Conservation (phyloP, 2,888 invertebrate species). For the Hyposoter didymator region DNA sequence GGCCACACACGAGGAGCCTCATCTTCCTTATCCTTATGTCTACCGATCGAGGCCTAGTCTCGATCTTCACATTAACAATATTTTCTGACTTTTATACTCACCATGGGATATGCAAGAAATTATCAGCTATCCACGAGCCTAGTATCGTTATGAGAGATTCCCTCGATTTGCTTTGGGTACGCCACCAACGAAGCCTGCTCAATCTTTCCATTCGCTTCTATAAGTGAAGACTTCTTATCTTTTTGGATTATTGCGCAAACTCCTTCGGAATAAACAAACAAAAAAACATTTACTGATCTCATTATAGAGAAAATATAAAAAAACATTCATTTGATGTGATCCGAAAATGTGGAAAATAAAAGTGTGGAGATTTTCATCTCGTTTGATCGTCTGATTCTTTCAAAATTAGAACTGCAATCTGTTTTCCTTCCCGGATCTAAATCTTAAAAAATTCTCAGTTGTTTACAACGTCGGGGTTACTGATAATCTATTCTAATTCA, state of each 20-base stretch:
- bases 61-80: constrained; percentile 53
- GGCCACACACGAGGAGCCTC: constrained; percentile 66
- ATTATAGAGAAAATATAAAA: not conserved
- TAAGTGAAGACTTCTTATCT: constrained; percentile 19
- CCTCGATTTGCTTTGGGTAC: not conserved
- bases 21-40: constrained; percentile 48
- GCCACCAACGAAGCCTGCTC: constrained; percentile 52
- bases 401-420: not conserved
- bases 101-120: constrained; percentile 15
- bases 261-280: not conserved
- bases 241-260: constrained; percentile 11
- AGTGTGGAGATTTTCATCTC: not conserved
- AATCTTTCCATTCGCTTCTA: constrained; percentile 16
- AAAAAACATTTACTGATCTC: not conserved
- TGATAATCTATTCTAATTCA: constrained; percentile 21
- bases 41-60: constrained; percentile 25
- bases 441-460: not conserved
- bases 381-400: not conserved
- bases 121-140: constrained; percentile 4
- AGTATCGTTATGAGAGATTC: constrained; percentile 26
- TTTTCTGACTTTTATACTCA: constrained; percentile 45
- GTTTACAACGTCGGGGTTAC: constrained; percentile 17
- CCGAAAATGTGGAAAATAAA: not conserved
- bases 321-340: not conserved
- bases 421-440: constrained; percentile 38